A percentile compares a stretch with the other conserved stretches of the same genome.
Conservation (phyloP, 2,113 vertebrate genomes). For the Struthidea cinerea region DNA sequence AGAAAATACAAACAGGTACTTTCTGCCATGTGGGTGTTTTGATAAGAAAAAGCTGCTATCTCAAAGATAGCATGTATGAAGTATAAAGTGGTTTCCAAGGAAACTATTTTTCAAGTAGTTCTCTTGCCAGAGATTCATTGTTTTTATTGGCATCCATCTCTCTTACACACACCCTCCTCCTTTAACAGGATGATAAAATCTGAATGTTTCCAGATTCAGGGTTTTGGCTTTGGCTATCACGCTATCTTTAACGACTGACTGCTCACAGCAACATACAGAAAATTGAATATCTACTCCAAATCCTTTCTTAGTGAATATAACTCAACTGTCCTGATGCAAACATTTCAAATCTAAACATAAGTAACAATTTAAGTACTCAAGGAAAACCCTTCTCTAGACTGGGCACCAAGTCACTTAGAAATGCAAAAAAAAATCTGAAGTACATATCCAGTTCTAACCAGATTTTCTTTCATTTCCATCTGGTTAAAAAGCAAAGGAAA, state of each 20-base stretch:
- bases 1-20: slow-evolving; percentile 14
- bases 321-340: not conserved
- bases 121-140: not conserved
- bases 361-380: not conserved
- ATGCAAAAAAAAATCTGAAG: not conserved
- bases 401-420: not conserved
- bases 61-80: slow-evolving; percentile 31
- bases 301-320: not conserved
- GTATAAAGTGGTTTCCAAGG: slow-evolving; percentile 42
- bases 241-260: not conserved
- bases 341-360: not conserved
- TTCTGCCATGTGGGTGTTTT: slow-evolving; percentile 24
- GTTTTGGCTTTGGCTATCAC: not conserved
- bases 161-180: not conserved
- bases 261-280: not conserved
- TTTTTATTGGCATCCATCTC: slow-evolving; percentile 24
- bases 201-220: not conserved
- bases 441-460: not conserved
- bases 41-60: slow-evolving; percentile 28
- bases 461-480: not conserved
- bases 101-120: slow-evolving; percentile 30
- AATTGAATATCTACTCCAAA: not conserved
- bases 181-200: slow-evolving; percentile 5
- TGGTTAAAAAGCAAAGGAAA: not conserved
- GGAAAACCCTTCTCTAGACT: not conserved